Evolutionary conservation across 1,140 invertebrate species (phyloP).

Genomic region (Ceratoteleas bidentatus): DNA sequence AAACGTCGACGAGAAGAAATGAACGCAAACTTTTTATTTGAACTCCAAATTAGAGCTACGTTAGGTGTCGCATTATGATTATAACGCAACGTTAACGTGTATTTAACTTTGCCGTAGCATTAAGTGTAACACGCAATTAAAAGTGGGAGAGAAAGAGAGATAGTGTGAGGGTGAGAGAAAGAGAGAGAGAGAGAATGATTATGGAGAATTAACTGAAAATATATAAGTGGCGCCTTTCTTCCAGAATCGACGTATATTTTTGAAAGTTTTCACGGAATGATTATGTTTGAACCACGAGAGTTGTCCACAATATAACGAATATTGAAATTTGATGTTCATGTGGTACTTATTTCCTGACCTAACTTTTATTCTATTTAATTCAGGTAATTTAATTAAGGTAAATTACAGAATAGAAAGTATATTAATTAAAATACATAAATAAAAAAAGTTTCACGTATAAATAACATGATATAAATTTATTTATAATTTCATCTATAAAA

Average conservation of each 20-base stretch:
- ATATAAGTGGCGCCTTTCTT: constrained; percentile 26
- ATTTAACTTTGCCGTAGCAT: constrained; percentile 20
- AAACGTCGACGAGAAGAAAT: neutral
- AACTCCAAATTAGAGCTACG: constrained; percentile 29
- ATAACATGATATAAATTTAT: too few relatives aligned
- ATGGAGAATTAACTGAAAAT: constrained; percentile 7
- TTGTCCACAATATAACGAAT: constrained; percentile 39
- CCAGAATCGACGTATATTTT: constrained; percentile 45
- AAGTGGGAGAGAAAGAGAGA: constrained; percentile 5
- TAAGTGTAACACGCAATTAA: constrained; percentile 13
- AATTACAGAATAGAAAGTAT: too few relatives aligned
- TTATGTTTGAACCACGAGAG: constrained; percentile 36
- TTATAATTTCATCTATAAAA: neutral
- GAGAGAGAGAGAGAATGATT: too few relatives aligned
- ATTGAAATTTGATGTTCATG: constrained; percentile 22
- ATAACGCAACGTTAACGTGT: constrained; percentile 27
- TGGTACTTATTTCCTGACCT: constrained; percentile 19
- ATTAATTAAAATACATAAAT: too few relatives aligned
- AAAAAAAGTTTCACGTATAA: too few relatives aligned
- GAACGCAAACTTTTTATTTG: constrained; percentile 7
- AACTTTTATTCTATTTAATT: too few relatives aligned
- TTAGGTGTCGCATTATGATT: constrained; percentile 36
- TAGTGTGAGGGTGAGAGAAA: too few relatives aligned
- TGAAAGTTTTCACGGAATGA: constrained; percentile 31
- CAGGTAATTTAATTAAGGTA: too few relatives aligned